phyloP scores from a whole-genome alignment of 2,113 vertebrate species.

The Sceloporus tristichus region DNA sequence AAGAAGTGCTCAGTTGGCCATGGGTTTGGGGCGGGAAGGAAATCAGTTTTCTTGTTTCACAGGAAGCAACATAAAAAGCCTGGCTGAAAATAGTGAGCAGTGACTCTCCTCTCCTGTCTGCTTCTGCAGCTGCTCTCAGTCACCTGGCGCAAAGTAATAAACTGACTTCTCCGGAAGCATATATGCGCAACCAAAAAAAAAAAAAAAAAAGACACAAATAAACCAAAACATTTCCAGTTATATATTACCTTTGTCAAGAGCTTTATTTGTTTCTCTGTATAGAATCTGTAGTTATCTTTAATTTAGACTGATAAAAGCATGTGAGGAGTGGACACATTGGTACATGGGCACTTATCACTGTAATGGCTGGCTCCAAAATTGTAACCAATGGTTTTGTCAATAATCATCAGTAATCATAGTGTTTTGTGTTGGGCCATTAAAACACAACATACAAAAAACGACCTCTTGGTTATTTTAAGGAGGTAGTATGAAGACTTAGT shows the following conservation, averaged over 20 bases:
- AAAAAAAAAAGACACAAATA: neutral
- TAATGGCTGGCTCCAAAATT: neutral
- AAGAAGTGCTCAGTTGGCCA: neutral
- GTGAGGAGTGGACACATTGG: neutral
- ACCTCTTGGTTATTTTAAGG: neutral
- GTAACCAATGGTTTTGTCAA: neutral
- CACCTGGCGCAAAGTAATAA: constrained; percentile 2
- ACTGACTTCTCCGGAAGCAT: neutral
- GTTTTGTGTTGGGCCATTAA: neutral
- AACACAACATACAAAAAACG: neutral
- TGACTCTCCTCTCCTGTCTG: neutral
- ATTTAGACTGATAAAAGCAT: constrained; percentile 5
- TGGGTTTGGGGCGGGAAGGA: constrained; percentile 5
- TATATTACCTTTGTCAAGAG: neutral
- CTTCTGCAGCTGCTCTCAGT: constrained; percentile 4
- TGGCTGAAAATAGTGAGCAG: neutral
- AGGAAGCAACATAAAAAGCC: neutral
- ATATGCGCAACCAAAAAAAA: constrained; percentile 5
- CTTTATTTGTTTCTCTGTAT: constrained; percentile 7
- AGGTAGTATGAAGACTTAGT: neutral
- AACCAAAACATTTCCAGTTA: neutral
- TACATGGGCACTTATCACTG: neutral
- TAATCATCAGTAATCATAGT: neutral
- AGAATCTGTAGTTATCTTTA: neutral
- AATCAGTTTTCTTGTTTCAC: constrained; percentile 16